Base-by-base conservation (phyloP, 2,113 vertebrate species). In the Pandion haliaetus region DNA sequence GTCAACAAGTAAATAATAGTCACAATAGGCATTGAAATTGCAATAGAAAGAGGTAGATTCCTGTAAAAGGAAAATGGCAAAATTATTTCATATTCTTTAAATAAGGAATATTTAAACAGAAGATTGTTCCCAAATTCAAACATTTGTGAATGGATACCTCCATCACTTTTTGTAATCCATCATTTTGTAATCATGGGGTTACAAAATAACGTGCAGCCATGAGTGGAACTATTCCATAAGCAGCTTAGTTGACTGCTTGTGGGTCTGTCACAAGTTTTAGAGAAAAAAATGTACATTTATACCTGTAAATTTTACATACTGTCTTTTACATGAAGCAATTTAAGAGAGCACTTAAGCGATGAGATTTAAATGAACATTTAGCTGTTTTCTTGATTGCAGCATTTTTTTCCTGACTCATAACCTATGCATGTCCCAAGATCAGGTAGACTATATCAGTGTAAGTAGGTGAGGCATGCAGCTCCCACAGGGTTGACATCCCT, bases 1-100 rank as follows among this genome's bases (percentile, higher is more conserved):
- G 99, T 99, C 97, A 99, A 71, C 82, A 99, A 92, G 96, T 99
- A 99, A 96, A 99, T 98, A 88, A 98, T 59, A 44, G 99, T 98
- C 92, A 99, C 98, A 47, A 99, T 95, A 55, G 98, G 98, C 98
- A 99, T 98, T 73, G 99, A 98, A 90, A 99, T 96, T 58, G 98
- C 98, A 71, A 99, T 99, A 80, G 98, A 98, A 94, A 99, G 90
- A 28, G 98, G 99, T n/a, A 99, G 97, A 95, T 99, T 99, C 95
- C 99, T 99, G 86, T 23, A 93, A 63, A 80, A 90, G 82, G 72
- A 95, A 92, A 85, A 71, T 5, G 7, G 47, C 59, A 88, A n/a
- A 69, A 88, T 55, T 65, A 93, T 59, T 57, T 85, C 31, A 59
- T 29, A 9, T 23, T 82, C 50, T 90, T 90, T 44, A 44, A 84